These are phyloP conservation scores for Pterobdella sp. DNA, from an alignment of 2,888 invertebrate species.

Conservation along the genomic window DNA sequence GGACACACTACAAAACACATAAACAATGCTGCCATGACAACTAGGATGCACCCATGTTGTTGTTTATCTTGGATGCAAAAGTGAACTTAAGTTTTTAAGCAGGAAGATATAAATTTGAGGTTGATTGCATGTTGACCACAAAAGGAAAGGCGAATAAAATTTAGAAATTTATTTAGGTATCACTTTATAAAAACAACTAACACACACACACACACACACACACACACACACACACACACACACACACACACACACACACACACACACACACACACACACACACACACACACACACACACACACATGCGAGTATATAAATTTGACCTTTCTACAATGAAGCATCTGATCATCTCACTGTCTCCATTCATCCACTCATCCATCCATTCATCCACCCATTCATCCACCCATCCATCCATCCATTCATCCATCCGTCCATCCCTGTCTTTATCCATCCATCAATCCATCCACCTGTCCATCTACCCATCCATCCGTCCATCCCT, in stretches of 20 bases:
- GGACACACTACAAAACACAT: too few relatives aligned
- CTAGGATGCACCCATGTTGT: too few relatives aligned
- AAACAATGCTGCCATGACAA: too few relatives aligned
- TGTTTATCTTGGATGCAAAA: too few relatives aligned
- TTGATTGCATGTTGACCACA: too few relatives aligned
- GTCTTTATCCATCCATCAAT: not conserved
- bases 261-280: not conserved
- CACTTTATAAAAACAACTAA: too few relatives aligned
- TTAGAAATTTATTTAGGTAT: too few relatives aligned
- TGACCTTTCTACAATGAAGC: not conserved
- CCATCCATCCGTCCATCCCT: not conserved
- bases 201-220: not conserved
- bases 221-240: not conserved
- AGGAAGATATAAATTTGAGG: too few relatives aligned
- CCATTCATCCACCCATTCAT: not conserved
- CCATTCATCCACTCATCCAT: not conserved
- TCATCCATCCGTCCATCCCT: not conserved
- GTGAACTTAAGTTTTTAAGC: too few relatives aligned
- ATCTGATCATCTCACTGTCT: not conserved
- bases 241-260: not conserved
- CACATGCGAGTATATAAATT: not conserved
- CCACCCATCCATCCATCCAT: not conserved
- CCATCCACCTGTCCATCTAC: not conserved
- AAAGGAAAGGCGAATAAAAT: too few relatives aligned
- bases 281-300: slow-evolving; percentile 12